Base-by-base conservation (phyloP, 2,797 vertebrate species). In the Eremophila alpestris region DNA sequence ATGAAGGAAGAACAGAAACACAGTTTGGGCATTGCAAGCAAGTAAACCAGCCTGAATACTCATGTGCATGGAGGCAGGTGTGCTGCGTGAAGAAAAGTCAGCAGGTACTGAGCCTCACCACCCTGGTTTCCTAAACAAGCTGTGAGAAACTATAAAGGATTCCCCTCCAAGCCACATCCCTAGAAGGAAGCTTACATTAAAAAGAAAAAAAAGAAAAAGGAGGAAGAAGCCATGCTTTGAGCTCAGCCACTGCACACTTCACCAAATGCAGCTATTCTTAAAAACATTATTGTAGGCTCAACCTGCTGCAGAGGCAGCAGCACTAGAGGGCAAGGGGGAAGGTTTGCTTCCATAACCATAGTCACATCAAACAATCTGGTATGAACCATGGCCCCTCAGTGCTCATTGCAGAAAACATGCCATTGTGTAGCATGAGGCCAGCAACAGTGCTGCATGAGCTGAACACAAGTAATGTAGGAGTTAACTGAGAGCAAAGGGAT, bases 51-150 rank as follows among this genome's bases (percentile, higher is more conserved):
- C 20, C 48, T 45, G 17, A 36, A 49, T 41, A 62, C n/a, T 54
- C 60, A 43, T 21, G 29, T 24, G 29, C 4, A 10, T 3, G 8
- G 38, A 56, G 27, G 41, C 10, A 83, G 26, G 5, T 0, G 0
- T 27, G 58, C 81, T 62, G 63, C 26, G 8, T 27, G n/a, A 80
- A 76, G 43, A 18, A 69, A 81, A 91, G 43, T 7, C 43, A 52
- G 36, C 52, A 63, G 58, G 38, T 18, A 41, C 21, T 5, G 7
- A 87, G 19, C n/a, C n/a, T 70, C 79, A 60, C 16, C 40, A 58
- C 43, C 14, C 23, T 51, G 26, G 18, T 41, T 70, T 89, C 64
- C 77, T 68, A 29, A 69, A 58, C 22, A 20, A 34, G 38, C 34
- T 63, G 38, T 3, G 7, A 64, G 30, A 17, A 64, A 85, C 14